Evolutionary conservation across 1,140 invertebrate species (phyloP).

Genomic region (Aphidius gifuensis): DNA sequence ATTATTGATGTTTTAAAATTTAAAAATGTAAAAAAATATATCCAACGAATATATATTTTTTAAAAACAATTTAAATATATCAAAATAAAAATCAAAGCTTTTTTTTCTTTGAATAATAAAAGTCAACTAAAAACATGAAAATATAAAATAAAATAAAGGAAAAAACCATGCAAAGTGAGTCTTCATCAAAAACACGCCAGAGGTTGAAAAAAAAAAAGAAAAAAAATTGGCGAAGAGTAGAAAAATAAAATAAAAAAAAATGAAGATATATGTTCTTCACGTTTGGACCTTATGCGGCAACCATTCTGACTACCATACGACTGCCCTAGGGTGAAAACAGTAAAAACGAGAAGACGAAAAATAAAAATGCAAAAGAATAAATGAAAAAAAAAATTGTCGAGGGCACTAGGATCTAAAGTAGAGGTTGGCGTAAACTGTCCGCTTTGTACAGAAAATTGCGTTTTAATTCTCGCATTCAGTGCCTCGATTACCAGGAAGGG

Average conservation of each 20-base stretch:
- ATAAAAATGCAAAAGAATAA: conserved; percentile 1
- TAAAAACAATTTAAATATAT: too few relatives aligned
- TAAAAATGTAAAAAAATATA: too few relatives aligned
- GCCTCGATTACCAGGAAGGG: conserved; percentile 21
- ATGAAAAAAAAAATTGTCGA: conserved; percentile 3
- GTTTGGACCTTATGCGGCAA: conserved; percentile 12
- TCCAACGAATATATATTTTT: too few relatives aligned
- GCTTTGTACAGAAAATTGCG: conserved; percentile 55
- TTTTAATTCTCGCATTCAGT: conserved; percentile 55
- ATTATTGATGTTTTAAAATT: too few relatives aligned
- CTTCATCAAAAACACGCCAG: conserved; percentile 10
- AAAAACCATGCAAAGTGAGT: conserved; percentile 19
- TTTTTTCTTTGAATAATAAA: background rate
- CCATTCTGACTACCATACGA: conserved; percentile 5
- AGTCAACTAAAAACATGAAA: conserved; percentile 15
- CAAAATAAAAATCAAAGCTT: too few relatives aligned
- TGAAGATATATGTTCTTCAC: conserved; percentile 10
- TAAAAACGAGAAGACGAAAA: background rate
- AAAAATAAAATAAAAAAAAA: conserved; percentile 4
- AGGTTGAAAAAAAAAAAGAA: conserved; percentile 4
- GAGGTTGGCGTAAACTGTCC: conserved; percentile 51
- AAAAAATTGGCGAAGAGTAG: background rate
- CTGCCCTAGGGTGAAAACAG: background rate
- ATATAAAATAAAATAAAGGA: conserved; percentile 18
- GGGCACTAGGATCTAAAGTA: conserved; percentile 13